Conservation (phyloP, 2,888 invertebrate genomes). For the Dichetophora obliterata region DNA sequence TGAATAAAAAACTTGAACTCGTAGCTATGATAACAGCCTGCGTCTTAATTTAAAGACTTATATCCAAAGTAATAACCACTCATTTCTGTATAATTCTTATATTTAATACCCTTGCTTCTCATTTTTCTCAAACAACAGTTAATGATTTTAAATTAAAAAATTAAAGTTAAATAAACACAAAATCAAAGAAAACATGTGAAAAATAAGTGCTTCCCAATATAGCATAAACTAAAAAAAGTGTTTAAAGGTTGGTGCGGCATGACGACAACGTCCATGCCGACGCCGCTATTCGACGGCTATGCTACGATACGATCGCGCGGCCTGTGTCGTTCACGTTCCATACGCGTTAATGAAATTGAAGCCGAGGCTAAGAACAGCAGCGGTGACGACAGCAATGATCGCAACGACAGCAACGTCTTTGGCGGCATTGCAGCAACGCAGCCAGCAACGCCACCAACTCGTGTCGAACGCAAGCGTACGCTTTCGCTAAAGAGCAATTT, state of each 20-base stretch:
- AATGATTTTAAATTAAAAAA: background rate
- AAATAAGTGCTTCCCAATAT: background rate
- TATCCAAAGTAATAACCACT: too few relatives aligned
- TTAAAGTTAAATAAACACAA: constrained; percentile 25
- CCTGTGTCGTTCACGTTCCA: constrained; percentile 68
- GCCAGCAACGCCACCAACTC: constrained; percentile 29
- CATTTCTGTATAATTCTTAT: too few relatives aligned
- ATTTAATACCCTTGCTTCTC: too few relatives aligned
- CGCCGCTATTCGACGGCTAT: constrained; percentile 86
- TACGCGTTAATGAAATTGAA: constrained; percentile 62
- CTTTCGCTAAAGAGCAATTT: constrained; percentile 63
- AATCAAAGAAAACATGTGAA: background rate
- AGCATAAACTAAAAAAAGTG: background rate
- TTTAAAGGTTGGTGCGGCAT: background rate
- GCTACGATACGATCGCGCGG: constrained; percentile 83
- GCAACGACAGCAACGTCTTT: background rate
- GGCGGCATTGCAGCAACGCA: background rate
- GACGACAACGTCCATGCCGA: constrained; percentile 51
- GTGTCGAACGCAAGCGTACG: constrained; percentile 60
- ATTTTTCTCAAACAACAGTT: background rate
- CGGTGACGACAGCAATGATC: constrained; percentile 16
- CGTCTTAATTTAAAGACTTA: too few relatives aligned
- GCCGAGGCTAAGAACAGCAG: constrained; percentile 54
- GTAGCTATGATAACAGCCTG: too few relatives aligned
- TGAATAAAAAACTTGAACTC: too few relatives aligned